Evolutionary conservation across 2,888 invertebrate genomes (phyloP).

Genomic region (Orchesella flavescens): DNA sequence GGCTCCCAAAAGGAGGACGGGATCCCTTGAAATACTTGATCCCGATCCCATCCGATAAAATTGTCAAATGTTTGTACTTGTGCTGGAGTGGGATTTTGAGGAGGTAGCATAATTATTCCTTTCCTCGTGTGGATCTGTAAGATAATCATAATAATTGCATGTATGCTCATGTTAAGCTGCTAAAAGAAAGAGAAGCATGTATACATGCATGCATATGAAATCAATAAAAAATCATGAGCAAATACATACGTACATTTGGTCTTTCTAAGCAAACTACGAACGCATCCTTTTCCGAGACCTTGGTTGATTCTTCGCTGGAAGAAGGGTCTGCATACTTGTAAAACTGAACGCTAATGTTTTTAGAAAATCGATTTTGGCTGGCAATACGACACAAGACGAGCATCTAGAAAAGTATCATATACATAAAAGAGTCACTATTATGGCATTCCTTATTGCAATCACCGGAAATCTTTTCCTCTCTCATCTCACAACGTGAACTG

Average conservation of each 20-base stretch:
- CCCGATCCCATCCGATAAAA: constrained; percentile 24
- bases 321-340: constrained; percentile 9
- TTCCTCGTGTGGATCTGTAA: constrained; percentile 28
- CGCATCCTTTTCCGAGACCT: neutral
- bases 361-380: constrained; percentile 2
- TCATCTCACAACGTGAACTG: too few relatives aligned
- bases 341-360: constrained; percentile 1
- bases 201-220: too few relatives aligned
- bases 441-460: too few relatives aligned
- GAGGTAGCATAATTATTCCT: constrained; percentile 32
- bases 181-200: neutral
- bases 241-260: constrained; percentile 27
- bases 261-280: constrained; percentile 31
- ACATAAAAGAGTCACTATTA: neutral
- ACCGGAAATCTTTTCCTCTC: too few relatives aligned
- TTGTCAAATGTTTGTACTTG: constrained; percentile 26
- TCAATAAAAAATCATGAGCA: neutral
- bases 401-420: constrained; percentile 19
- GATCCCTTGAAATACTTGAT: constrained; percentile 25
- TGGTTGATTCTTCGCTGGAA: neutral
- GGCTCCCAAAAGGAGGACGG: constrained; percentile 23
- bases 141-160: neutral
- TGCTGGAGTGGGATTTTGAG: neutral
- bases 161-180: neutral
- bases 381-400: constrained; percentile 20